Conservation (phyloP, 2,888 invertebrate species). For the Adelphocoris suturalis region DNA sequence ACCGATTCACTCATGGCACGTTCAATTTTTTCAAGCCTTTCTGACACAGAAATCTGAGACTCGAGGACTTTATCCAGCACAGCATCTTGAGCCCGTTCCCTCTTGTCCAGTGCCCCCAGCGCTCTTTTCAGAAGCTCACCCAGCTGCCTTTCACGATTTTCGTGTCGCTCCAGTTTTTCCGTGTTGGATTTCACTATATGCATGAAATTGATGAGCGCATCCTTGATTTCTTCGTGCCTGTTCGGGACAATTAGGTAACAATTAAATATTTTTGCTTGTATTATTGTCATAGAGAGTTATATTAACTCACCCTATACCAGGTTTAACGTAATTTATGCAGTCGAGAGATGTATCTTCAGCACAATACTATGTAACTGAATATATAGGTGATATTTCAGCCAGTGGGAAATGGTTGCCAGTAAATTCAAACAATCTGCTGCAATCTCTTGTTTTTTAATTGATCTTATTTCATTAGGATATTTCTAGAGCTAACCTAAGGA, state of each 20-base stretch:
- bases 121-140: constrained; percentile 90
- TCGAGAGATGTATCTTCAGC: no score
- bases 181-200: constrained; percentile 89
- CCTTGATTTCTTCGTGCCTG: constrained; percentile 87
- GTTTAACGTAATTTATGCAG: no score
- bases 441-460: no score
- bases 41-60: constrained; percentile 71
- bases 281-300: no score
- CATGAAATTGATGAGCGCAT: constrained; percentile 88
- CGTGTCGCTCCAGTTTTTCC: constrained; percentile 91
- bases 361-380: no score
- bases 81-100: constrained; percentile 84
- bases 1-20: constrained; percentile 42
- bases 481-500: no score
- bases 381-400: no score
- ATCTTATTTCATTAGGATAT: no score
- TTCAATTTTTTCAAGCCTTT: constrained; percentile 67
- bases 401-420: no score
- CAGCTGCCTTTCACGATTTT: constrained; percentile 87
- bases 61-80: constrained; percentile 78
- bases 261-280: not conserved
- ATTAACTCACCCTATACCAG: no score
- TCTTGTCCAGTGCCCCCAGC: constrained; percentile 85
- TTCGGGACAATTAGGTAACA: constrained; percentile 55
- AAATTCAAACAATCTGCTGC: no score